Conservation (phyloP, 2,888 invertebrate genomes). For the Nephrotoma guestfalica region DNA sequence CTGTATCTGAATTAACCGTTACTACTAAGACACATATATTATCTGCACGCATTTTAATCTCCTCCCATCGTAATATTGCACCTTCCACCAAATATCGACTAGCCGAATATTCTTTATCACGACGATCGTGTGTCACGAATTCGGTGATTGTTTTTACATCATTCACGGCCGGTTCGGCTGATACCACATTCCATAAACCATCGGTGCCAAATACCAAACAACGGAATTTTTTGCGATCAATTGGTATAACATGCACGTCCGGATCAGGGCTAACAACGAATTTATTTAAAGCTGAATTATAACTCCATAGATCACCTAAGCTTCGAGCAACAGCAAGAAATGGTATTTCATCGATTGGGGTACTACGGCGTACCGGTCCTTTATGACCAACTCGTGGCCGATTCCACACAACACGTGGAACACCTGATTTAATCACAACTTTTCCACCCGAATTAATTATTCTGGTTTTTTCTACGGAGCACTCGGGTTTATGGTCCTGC, state of each 20-base stretch:
- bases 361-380: constrained; percentile 80
- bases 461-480: constrained; percentile 62
- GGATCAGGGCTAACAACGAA: constrained; percentile 98
- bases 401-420: constrained; percentile 95
- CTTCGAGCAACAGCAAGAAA: constrained; percentile 94
- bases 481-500: constrained; percentile 92
- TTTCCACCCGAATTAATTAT: constrained; percentile 74
- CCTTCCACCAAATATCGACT: constrained; percentile 76
- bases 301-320: constrained; percentile 95
- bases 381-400: constrained; percentile 53
- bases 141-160: constrained; percentile 70
- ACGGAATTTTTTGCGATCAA: constrained; percentile 47
- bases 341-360: constrained; percentile 85
- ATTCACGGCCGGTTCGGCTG: constrained; percentile 66
- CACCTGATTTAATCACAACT: constrained; percentile 63
- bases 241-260: constrained; percentile 74
- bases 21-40: constrained; percentile 76
- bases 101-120: constrained; percentile 23
- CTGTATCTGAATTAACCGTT: constrained; percentile 59
- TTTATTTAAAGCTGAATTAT: constrained; percentile 76
- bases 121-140: constrained; percentile 71
- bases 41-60: constrained; percentile 79
- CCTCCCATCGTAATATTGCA: constrained; percentile 71
- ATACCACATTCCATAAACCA: constrained; percentile 93
- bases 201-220: constrained; percentile 94